Evolutionary conservation across 1,140 invertebrate species (phyloP).

Genomic region (Telenomus remus): DNA sequence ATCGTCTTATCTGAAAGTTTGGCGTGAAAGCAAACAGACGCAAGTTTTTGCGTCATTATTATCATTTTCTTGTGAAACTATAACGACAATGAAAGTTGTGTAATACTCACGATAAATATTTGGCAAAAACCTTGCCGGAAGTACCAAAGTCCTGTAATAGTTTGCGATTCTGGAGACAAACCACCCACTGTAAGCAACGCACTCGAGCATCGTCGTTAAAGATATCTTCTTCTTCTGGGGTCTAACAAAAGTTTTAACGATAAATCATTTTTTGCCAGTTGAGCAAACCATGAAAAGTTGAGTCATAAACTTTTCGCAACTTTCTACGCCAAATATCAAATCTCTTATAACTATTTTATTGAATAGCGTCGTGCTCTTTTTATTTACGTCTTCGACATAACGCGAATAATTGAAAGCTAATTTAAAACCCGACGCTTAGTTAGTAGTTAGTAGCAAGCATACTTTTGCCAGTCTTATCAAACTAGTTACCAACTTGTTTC

Average conservation of each 20-base stretch:
- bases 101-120: conserved; percentile 69
- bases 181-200: conserved; percentile 69
- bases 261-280: conserved; percentile 2
- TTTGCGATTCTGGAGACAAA: conserved; percentile 69
- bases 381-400: not conserved
- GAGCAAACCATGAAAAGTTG: not conserved
- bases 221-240: conserved; percentile 63
- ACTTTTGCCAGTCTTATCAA: not conserved
- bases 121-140: conserved; percentile 63
- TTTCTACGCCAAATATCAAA: not conserved
- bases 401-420: not conserved
- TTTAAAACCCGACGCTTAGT: not conserved
- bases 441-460: too few relatives aligned
- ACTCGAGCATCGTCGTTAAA: conserved; percentile 65
- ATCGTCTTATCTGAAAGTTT: too few relatives aligned
- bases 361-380: not conserved
- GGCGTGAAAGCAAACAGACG: too few relatives aligned
- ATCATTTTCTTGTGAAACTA: not conserved
- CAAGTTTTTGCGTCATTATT: not conserved
- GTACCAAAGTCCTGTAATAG: conserved; percentile 64
- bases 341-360: not conserved
- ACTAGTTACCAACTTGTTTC: not conserved
- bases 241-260: conserved; percentile 56
- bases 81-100: conserved; percentile 6
- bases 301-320: conserved; percentile 2